phyloP scores from a whole-genome alignment of 2,888 invertebrate genomes.

The Notodonta dromedarius region DNA sequence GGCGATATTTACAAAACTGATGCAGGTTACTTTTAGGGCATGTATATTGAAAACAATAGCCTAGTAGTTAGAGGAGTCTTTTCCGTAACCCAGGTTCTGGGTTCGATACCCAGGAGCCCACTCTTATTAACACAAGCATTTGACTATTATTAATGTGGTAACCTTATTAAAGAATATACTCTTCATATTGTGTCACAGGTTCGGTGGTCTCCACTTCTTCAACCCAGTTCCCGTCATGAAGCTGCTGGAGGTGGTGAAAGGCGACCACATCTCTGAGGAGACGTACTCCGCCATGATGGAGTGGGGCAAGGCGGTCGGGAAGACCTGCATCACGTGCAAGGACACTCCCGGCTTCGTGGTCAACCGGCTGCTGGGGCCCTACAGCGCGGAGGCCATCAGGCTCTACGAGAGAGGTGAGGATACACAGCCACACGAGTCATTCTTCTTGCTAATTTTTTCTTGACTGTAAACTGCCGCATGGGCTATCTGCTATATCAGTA shows the following conservation, averaged over 20 bases:
- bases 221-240: conserved; percentile 97
- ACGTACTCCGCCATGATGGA: conserved; percentile 89
- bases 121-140: no score
- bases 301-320: conserved; percentile 93
- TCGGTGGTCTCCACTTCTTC: conserved; percentile 96
- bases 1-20: no score
- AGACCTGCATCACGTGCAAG: conserved; percentile 94
- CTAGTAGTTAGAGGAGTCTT: no score
- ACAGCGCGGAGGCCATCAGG: conserved; percentile 91
- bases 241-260: conserved; percentile 92
- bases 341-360: conserved; percentile 97
- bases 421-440: not conserved
- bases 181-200: conserved; percentile 61
- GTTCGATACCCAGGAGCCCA: no score
- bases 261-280: conserved; percentile 89
- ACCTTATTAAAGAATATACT: no score
- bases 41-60: no score
- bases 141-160: no score
- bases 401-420: conserved; percentile 90
- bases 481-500: no score
- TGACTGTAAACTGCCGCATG: no score
- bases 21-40: no score
- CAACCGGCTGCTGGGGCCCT: conserved; percentile 93
- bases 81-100: no score
- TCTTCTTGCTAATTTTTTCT: no score